Conservation (phyloP, 1,140 invertebrate species). For the Diploscapter pachys region DNA sequence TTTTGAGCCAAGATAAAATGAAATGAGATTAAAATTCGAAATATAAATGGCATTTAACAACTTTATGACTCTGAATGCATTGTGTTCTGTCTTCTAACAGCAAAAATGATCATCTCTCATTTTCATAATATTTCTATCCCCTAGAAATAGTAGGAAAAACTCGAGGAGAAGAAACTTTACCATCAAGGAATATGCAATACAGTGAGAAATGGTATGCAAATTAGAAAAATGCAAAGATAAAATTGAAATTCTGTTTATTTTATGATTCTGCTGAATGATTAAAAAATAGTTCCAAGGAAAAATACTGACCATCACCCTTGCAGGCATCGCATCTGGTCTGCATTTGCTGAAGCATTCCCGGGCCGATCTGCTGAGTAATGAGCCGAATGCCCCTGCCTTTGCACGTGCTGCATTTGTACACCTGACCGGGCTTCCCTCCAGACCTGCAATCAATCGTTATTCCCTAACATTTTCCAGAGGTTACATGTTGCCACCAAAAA, state of each 20-base stretch:
- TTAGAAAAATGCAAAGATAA: no score
- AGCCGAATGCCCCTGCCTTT: slow-evolving; percentile 61
- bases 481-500: not conserved
- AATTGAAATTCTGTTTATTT: no score
- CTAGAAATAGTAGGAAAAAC: no score
- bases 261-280: not conserved
- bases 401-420: slow-evolving; percentile 57
- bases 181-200: no score
- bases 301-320: slow-evolving; percentile 42
- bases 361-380: slow-evolving; percentile 60
- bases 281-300: not conserved
- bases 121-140: no score
- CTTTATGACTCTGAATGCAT: no score
- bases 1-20: not conserved
- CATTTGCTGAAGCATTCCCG: slow-evolving; percentile 64
- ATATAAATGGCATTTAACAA: no score
- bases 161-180: no score
- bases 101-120: no score
- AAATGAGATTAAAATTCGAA: no score
- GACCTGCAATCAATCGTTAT: slow-evolving; percentile 40
- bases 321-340: slow-evolving; percentile 60
- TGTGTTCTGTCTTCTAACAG: no score
- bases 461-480: not conserved
- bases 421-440: slow-evolving; percentile 59
- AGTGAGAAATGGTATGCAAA: no score